A percentile compares a stretch with the other conserved stretches of the same genome.
These are phyloP conservation scores for Drosophila crucigera DNA, from an alignment of 2,888 invertebrate genomes.

Conservation along the genomic window DNA sequence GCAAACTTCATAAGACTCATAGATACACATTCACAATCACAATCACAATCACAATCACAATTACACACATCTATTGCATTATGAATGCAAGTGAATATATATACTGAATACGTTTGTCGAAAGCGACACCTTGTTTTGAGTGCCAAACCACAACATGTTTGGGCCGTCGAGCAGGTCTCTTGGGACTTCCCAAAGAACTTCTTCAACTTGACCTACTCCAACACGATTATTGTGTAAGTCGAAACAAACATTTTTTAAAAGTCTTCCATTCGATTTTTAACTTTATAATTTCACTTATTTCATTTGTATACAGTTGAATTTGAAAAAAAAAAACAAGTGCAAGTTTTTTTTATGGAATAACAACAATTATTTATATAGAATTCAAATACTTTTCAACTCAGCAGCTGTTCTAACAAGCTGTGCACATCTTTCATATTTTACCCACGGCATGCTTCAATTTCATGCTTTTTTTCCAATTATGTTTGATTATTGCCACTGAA, in stretches of 20 bases:
- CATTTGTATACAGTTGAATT: not conserved
- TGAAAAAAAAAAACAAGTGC: not conserved
- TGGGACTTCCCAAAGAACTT: not conserved
- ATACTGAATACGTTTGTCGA: not conserved
- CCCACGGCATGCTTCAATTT: constrained; percentile 32
- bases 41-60: not conserved
- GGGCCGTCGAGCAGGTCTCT: not conserved
- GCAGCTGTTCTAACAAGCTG: not conserved
- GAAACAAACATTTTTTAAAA: not conserved
- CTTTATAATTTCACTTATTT: not conserved
- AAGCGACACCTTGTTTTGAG: not conserved
- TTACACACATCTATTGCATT: constrained; percentile 31
- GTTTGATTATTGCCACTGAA: constrained; percentile 34
- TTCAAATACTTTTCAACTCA: too few species aligned
- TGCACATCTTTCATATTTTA: constrained; percentile 5
- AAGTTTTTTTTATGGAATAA: too few species aligned
- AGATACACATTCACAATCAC: constrained; percentile 13
- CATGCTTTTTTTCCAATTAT: constrained; percentile 60
- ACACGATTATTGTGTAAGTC: not conserved
- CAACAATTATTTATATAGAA: not conserved
- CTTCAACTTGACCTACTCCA: constrained; percentile 2
- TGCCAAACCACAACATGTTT: not conserved
- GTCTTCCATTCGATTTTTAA: not conserved
- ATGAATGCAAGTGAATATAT: constrained; percentile 8
- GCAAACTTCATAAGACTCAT: constrained; percentile 28